A percentile compares a stretch with the other conserved stretches of the same genome.
These are phyloP conservation scores for Carettochelys insculpta DNA, from an alignment of 2,113 vertebrate species.

Conservation along the genomic window DNA sequence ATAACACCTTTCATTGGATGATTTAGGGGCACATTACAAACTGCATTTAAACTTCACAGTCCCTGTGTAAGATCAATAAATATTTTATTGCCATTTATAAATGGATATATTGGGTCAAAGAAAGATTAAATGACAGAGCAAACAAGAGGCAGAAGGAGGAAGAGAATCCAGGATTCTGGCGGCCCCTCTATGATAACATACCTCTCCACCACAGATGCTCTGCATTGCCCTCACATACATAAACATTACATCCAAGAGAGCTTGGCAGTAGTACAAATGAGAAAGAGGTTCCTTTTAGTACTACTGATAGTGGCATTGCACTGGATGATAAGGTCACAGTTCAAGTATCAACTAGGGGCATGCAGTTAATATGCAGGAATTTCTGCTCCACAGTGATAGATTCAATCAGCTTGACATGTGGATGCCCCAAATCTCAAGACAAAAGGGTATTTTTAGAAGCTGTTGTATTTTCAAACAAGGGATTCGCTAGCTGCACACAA, in stretches of 20 bases:
- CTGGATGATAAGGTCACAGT: slow-evolving; percentile 39
- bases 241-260: background rate
- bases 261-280: background rate
- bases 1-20: background rate
- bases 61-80: background rate
- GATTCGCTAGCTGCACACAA: background rate
- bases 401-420: background rate
- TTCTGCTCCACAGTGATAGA: slow-evolving; percentile 25
- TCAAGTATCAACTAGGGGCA: slow-evolving; percentile 70
- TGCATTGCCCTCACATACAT: background rate
- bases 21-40: background rate
- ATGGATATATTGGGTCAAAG: background rate
- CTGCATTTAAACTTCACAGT: background rate
- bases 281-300: slow-evolving; percentile 9
- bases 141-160: background rate
- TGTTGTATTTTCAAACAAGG: background rate
- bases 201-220: background rate
- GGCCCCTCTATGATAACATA: too few relatives aligned
- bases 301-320: background rate
- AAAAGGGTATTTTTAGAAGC: background rate
- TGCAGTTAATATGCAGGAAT: slow-evolving; percentile 62
- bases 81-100: background rate
- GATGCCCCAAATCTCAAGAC: background rate
- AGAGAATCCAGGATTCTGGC: background rate
- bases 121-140: background rate